Conservation (phyloP, 1,140 invertebrate genomes). For the Diorhabda carinulata region DNA sequence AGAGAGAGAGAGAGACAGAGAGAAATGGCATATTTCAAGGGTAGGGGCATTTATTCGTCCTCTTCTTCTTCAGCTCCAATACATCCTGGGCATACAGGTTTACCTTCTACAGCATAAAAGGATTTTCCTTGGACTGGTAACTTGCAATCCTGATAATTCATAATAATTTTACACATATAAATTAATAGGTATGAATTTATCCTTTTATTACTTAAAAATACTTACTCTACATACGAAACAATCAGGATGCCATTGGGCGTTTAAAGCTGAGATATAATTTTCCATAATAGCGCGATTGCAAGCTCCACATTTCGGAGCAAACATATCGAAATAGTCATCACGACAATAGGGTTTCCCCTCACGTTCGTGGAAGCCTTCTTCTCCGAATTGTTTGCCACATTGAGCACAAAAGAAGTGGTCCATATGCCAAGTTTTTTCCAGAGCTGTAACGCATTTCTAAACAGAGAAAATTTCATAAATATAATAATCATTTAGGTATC, state of each 20-base stretch:
- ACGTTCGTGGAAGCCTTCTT: conserved; percentile 93
- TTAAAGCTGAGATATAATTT: conserved; percentile 97
- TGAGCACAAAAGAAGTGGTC: conserved; percentile 99
- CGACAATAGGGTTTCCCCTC: conserved; percentile 93
- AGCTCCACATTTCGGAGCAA: conserved; percentile 97
- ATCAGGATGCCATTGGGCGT: conserved; percentile 97
- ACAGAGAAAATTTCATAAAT: conserved; percentile 38
- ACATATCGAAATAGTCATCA: conserved; percentile 97
- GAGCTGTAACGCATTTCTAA: conserved; percentile 97
- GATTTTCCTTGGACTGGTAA: conserved; percentile 86
- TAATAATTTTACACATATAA: conserved; percentile 4
- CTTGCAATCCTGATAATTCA: conserved; percentile 78
- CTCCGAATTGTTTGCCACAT: conserved; percentile 94
- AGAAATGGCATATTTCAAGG: conserved; percentile 23
- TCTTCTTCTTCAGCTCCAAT: conserved; percentile 86
- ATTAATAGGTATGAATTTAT: neutral
- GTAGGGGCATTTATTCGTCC: conserved; percentile 50
- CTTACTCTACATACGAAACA: conserved; percentile 99
- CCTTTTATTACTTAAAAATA: conserved; percentile 32
- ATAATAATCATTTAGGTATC: too few relatives aligned
- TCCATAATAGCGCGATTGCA: conserved; percentile 97
- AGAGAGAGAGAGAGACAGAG: conserved; percentile 22
- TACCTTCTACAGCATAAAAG: conserved; percentile 92
- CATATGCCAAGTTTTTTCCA: conserved; percentile 98
- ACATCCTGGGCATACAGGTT: conserved; percentile 85